Percentiles rank a stretch among this genome's conserved stretches.
Evolutionary conservation across 2,113 vertebrate genomes (phyloP).

Genomic region (Albula goreensis): DNA sequence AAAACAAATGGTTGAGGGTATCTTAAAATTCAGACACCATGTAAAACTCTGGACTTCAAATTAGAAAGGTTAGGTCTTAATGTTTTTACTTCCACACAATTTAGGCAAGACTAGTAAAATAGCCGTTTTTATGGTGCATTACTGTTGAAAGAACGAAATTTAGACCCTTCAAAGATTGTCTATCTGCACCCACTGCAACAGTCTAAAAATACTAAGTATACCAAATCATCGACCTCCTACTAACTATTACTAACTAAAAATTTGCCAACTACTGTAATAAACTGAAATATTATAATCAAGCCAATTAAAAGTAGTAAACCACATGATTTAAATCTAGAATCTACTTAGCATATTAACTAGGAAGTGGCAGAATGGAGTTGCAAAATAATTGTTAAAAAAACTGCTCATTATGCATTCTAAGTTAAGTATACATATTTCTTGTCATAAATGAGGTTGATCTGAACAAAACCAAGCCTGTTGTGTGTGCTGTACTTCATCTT

Average conservation of each 20-base stretch:
- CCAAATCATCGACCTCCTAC: too few relatives aligned
- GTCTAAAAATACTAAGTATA: too few relatives aligned
- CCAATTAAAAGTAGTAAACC: not conserved
- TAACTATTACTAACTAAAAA: too few relatives aligned
- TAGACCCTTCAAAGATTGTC: too few relatives aligned
- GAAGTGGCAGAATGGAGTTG: not conserved
- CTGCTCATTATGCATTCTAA: not conserved
- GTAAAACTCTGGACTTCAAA: not conserved
- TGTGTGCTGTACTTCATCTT: not conserved
- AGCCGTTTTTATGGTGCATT: too few relatives aligned
- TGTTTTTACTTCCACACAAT: too few relatives aligned
- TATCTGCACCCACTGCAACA: too few relatives aligned
- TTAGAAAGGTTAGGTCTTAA: not conserved
- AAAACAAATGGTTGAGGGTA: not conserved
- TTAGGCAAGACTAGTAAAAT: too few relatives aligned
- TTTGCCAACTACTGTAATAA: not conserved
- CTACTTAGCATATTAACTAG: not conserved
- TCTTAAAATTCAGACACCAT: not conserved
- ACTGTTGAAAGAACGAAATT: too few relatives aligned
- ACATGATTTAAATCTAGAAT: not conserved
- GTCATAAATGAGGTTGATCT: not conserved
- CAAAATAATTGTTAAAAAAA: not conserved
- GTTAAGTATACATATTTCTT: not conserved
- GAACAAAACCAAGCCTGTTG: not conserved
- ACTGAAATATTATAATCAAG: not conserved